Base-by-base conservation (phyloP, 2,113 vertebrate species). In the Notothenia coriiceps region DNA sequence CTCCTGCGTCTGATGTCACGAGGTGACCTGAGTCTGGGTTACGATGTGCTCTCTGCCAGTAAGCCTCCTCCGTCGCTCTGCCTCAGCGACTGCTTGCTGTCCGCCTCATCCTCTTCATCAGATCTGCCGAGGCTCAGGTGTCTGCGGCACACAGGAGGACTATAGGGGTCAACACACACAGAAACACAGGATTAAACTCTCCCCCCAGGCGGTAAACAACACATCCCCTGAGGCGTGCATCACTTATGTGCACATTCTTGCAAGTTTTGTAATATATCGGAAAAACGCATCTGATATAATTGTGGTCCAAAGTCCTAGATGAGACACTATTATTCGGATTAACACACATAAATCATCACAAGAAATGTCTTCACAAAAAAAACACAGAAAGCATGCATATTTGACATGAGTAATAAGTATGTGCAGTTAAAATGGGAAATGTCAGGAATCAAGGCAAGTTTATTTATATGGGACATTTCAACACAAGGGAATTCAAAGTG, bases 81-180 rank as follows among this genome's bases (percentile, higher is more conserved):
- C 49, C 91, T 95, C 90, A 89, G 90, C 66, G 88, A 92, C 85
- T 85, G 94, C 91, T 89, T 87, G 83, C 89, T 93, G 82, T 92
- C 91, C 70, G 67, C 82, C 84, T 96, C 94, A 51, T 97, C 96
- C 67, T 94, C 93, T 66, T 93, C 92, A 7, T 97, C 96, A 57
- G 96, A 95, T 86, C 88, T 94, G 93, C 96, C 93, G 10, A 85
- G 92, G 88, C 93, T 43, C 17, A 94, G 91, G 80, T 93, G 91
- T 91, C 94, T 95, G 85, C 93, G 94, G 89, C 94, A 95, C 83
- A 91, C 88, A 13, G 94, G 93, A 84, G 96, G 95, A 93, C 97
- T 98, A 92, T 44, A 89, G 82, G 95, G 83, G 84, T 79, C 77
- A 83, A 85, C 68, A 89, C 65, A 88, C 22, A 88, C 65, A 87